Evolutionary conservation across 2,113 vertebrate genomes (phyloP).

Genomic region (Mungos mungo): DNA sequence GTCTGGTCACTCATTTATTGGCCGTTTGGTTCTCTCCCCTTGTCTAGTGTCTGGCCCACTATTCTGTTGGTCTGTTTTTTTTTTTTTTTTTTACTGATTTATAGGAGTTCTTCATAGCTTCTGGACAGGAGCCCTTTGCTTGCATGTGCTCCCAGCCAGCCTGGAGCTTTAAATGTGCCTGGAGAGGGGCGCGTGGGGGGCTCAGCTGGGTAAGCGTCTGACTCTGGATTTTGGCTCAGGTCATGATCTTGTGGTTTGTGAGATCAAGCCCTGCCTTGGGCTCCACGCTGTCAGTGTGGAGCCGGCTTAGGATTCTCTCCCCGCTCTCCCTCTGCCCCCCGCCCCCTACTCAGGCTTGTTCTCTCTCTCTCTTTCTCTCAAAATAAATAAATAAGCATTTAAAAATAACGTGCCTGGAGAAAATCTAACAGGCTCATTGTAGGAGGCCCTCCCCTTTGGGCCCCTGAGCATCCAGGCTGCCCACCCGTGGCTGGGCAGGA

Average conservation of each 20-base stretch:
- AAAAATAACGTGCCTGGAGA: background rate
- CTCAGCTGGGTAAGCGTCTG: no score
- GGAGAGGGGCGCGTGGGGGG: background rate
- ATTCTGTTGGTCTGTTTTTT: background rate
- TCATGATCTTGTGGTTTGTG: no score
- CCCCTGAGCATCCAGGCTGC: background rate
- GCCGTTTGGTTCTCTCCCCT: background rate
- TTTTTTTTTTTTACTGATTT: background rate
- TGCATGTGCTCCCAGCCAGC: background rate
- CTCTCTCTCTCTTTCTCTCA: no score
- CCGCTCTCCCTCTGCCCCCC: no score
- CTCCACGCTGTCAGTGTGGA: no score
- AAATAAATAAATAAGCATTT: no score
- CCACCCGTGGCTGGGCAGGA: rapidly evolving
- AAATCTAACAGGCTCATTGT: background rate
- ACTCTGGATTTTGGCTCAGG: no score
- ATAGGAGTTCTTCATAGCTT: background rate
- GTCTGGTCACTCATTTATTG: background rate
- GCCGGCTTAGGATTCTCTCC: no score
- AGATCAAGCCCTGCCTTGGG: no score
- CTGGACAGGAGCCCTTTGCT: background rate
- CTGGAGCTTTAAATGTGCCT: background rate
- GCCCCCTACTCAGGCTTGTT: no score
- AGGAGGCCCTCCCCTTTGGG: background rate
- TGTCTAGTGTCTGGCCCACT: background rate